These are phyloP conservation scores for Psittacula cyanocephala DNA, from an alignment of 2,113 vertebrate genomes.

Conservation along the genomic window DNA sequence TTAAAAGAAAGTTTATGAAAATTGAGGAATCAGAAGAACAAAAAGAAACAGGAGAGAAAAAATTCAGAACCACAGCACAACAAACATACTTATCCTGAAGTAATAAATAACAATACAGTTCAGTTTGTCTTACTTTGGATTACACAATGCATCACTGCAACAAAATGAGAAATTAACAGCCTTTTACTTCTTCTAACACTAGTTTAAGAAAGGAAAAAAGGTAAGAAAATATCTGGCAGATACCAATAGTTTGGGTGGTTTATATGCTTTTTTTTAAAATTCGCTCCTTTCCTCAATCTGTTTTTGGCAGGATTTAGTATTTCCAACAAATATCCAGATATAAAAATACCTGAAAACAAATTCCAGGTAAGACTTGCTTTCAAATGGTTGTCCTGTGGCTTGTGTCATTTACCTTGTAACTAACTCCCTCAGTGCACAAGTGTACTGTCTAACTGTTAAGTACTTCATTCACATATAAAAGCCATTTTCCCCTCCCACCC, in stretches of 20 bases:
- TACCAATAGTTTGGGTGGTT: neutral
- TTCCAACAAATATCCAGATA: neutral
- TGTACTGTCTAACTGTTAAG: neutral
- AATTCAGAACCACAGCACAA: neutral
- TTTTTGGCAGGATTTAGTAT: neutral
- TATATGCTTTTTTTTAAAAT: neutral
- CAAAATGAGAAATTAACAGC: neutral
- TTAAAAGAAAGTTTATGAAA: constrained; percentile 51
- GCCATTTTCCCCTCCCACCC: neutral
- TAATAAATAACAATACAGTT: neutral
- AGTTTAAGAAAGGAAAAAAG: neutral
- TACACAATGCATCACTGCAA: neutral
- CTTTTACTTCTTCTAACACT: neutral
- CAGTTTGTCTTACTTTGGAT: neutral
- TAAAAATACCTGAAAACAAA: neutral
- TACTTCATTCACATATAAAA: neutral
- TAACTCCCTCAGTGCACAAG: neutral
- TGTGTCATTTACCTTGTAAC: neutral
- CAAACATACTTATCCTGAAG: neutral
- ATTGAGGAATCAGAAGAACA: neutral
- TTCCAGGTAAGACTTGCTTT: neutral
- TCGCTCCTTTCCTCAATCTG: neutral
- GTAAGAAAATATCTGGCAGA: neutral
- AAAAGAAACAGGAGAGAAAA: neutral
- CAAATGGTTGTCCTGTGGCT: neutral